Evolutionary conservation across 2,888 invertebrate genomes (phyloP).

Genomic region (Drosophila acutilabella): DNA sequence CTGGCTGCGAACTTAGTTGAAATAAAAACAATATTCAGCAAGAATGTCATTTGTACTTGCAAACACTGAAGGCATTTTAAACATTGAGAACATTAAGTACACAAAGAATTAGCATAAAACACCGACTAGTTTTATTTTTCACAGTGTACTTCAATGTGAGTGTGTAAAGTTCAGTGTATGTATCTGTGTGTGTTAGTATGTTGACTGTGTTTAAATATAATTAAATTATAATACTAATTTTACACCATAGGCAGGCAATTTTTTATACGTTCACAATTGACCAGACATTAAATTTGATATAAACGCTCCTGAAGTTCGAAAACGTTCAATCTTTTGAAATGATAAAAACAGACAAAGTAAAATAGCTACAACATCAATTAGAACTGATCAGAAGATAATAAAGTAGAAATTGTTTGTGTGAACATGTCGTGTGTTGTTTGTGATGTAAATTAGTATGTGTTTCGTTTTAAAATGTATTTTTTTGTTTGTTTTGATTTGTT

Average conservation of each 20-base stretch:
- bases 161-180: constrained; percentile 5
- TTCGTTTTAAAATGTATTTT: background rate
- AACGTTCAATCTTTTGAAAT: constrained; percentile 32
- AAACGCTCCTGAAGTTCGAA: constrained; percentile 40
- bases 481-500: constrained; percentile 20
- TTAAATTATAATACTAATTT: constrained; percentile 36
- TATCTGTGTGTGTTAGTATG: constrained; percentile 20
- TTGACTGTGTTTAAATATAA: constrained; percentile 18
- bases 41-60: constrained; percentile 66
- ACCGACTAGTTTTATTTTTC: constrained; percentile 65
- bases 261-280: constrained; percentile 58
- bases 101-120: constrained; percentile 79
- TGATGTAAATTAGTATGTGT: constrained; percentile 13
- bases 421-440: constrained; percentile 26
- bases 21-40: constrained; percentile 63
- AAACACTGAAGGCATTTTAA: constrained; percentile 78
- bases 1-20: constrained; percentile 55
- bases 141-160: constrained; percentile 56
- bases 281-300: constrained; percentile 41
- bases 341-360: constrained; percentile 39
- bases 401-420: constrained; percentile 26
- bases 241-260: constrained; percentile 71
- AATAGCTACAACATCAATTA: constrained; percentile 70
- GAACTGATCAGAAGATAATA: constrained; percentile 64
- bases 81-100: constrained; percentile 79